Percentiles rank a stretch among this genome's conserved stretches.
phyloP scores from a whole-genome alignment of 2,888 invertebrate species.

The Buathra laborator region DNA sequence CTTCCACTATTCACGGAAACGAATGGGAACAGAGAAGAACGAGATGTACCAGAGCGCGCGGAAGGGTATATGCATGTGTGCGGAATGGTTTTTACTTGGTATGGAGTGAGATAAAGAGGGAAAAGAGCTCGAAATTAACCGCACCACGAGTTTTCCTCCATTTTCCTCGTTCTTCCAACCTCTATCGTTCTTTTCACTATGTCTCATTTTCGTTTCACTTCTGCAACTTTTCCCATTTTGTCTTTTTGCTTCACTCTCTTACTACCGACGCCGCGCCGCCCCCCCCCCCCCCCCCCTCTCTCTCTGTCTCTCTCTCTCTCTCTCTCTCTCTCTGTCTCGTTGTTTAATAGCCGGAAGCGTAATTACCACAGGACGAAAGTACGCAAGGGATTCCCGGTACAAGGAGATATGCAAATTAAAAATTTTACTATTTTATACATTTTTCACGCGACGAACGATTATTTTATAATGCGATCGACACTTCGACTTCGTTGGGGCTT shows the following conservation, averaged over 20 bases:
- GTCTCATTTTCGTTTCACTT: conserved; percentile 46
- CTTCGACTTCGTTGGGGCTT: too few species aligned
- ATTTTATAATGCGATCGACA: too few species aligned
- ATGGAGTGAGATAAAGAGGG: conserved; percentile 61
- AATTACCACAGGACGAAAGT: conserved; percentile 75
- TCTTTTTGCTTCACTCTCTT: conserved; percentile 64
- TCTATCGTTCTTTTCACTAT: conserved; percentile 62
- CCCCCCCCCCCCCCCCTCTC: conserved; percentile 59
- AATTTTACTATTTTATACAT: background rate
- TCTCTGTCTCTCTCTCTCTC: conserved; percentile 68
- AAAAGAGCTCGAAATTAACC: conserved; percentile 66
- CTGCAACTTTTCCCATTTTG: conserved; percentile 25
- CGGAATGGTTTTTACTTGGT: background rate
- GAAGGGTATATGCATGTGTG: conserved; percentile 12
- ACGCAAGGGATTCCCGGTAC: background rate
- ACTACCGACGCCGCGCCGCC: conserved; percentile 56
- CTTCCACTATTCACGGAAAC: conserved; percentile 51
- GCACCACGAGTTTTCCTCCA: conserved; percentile 54
- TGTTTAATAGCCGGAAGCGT: conserved; percentile 81
- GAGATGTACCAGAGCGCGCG: conserved; percentile 33
- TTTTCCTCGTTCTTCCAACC: conserved; percentile 50
- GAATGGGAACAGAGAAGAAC: conserved; percentile 23
- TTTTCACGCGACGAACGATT: background rate
- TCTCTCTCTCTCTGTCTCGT: conserved; percentile 71
- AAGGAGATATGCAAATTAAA: background rate